A percentile compares a stretch with the other conserved stretches of the same genome.
These are phyloP conservation scores for Meiosimyza platycephala DNA, from an alignment of 2,888 invertebrate species.

Conservation along the genomic window DNA sequence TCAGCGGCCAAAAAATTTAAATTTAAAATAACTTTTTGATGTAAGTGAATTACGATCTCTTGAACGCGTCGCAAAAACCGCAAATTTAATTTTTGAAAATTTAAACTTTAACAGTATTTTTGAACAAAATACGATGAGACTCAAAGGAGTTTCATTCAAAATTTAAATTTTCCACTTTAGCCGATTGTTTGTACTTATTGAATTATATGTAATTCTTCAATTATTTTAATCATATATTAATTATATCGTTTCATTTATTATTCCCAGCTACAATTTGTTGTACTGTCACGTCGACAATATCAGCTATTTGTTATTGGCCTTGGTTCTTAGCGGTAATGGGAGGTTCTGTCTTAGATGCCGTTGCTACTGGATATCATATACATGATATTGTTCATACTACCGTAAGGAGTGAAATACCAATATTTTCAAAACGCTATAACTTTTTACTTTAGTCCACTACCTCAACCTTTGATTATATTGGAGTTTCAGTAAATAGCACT, in stretches of 20 bases:
- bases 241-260: neutral
- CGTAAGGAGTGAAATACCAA: conserved; percentile 54
- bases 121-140: too few relatives aligned
- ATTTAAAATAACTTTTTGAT: neutral
- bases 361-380: conserved; percentile 66
- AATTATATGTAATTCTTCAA: too few relatives aligned
- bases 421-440: neutral
- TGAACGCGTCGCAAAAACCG: neutral
- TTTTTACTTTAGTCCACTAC: conserved; percentile 32
- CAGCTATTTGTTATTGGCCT: conserved; percentile 61
- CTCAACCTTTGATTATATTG: conserved; percentile 47
- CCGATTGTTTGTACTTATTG: too few relatives aligned
- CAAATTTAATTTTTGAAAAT: too few relatives aligned
- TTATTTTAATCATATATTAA: too few relatives aligned
- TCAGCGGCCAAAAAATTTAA: neutral
- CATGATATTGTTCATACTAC: conserved; percentile 63
- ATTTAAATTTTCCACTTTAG: too few relatives aligned
- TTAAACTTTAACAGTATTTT: too few relatives aligned
- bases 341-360: conserved; percentile 65
- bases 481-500: conserved; percentile 25
- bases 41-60: neutral
- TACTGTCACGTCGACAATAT: conserved; percentile 53
- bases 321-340: conserved; percentile 65
- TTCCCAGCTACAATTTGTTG: conserved; percentile 56
- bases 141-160: too few relatives aligned